phyloP scores from a whole-genome alignment of 2,888 invertebrate genomes.

The Nebria brevicollis region DNA sequence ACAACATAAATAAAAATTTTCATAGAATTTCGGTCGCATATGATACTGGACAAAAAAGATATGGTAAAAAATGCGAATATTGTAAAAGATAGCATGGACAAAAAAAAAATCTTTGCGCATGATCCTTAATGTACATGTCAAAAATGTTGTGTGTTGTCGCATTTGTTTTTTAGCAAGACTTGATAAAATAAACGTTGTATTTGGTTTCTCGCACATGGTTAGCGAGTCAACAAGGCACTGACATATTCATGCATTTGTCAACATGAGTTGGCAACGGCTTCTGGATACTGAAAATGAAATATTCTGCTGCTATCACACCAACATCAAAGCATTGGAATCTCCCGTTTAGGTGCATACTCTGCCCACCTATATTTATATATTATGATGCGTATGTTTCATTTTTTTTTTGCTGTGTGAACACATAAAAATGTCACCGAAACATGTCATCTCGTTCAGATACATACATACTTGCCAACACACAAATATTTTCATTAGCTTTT shows the following conservation, averaged over 20 bases:
- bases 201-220: slow-evolving; percentile 46
- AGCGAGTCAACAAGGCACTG: slow-evolving; percentile 44
- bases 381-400: background rate
- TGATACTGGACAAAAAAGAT: background rate
- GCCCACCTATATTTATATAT: slow-evolving; percentile 2
- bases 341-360: background rate
- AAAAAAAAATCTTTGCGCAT: background rate
- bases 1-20: background rate
- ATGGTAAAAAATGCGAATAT: background rate
- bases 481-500: slow-evolving; percentile 42
- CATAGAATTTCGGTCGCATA: background rate
- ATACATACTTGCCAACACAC: background rate
- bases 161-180: slow-evolving; percentile 42
- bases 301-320: background rate
- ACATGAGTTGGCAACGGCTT: slow-evolving; percentile 35
- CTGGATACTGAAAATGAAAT: slow-evolving; percentile 17
- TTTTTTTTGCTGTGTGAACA: slow-evolving; percentile 29
- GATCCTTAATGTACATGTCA: slow-evolving; percentile 46
- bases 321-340: slow-evolving; percentile 18
- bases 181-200: slow-evolving; percentile 48
- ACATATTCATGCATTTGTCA: slow-evolving; percentile 47
- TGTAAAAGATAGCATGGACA: background rate
- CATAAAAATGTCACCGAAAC: slow-evolving; percentile 37
- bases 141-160: slow-evolving; percentile 40
- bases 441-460: background rate